Percentiles rank a stretch among this genome's conserved stretches.
Evolutionary conservation across 2,888 invertebrate species (phyloP).

Genomic region (Artemia sinica): DNA sequence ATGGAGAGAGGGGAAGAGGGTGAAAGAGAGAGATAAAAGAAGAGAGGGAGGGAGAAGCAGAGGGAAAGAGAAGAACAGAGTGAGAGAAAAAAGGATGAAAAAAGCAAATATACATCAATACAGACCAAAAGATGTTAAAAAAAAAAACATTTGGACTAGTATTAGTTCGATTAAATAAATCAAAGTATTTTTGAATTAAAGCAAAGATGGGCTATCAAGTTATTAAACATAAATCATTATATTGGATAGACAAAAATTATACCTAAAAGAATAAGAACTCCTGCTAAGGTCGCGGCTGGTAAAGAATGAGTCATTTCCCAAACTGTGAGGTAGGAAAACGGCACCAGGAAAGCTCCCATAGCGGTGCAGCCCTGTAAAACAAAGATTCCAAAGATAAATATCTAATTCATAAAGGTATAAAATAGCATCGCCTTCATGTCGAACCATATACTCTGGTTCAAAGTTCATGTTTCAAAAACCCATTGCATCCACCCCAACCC

Average conservation of each 20-base stretch:
- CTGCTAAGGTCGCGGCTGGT: constrained; percentile 57
- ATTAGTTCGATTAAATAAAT: constrained; percentile 24
- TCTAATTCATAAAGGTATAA: no score
- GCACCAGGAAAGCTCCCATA: constrained; percentile 66
- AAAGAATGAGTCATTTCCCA: constrained; percentile 74
- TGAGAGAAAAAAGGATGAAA: no score
- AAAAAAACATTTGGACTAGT: constrained; percentile 22
- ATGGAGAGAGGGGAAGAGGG: no score
- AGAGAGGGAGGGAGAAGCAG: no score
- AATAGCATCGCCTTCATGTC: no score
- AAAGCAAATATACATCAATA: no score
- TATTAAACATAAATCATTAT: no score
- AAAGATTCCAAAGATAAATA: constrained; percentile 19
- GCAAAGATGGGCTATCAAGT: constrained; percentile 26
- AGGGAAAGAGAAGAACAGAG: no score
- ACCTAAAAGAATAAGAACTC: constrained; percentile 70
- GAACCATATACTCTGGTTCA: no score
- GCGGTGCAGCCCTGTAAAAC: constrained; percentile 68
- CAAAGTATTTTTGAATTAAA: constrained; percentile 1
- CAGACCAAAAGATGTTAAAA: background rate
- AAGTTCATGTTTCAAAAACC: no score
- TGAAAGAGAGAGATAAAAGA: no score
- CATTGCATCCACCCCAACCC: no score
- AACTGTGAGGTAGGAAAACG: constrained; percentile 65
- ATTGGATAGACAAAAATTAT: constrained; percentile 23